Conservation (phyloP, 2,888 invertebrate species). For the Acanthosepion esculentum region DNA sequence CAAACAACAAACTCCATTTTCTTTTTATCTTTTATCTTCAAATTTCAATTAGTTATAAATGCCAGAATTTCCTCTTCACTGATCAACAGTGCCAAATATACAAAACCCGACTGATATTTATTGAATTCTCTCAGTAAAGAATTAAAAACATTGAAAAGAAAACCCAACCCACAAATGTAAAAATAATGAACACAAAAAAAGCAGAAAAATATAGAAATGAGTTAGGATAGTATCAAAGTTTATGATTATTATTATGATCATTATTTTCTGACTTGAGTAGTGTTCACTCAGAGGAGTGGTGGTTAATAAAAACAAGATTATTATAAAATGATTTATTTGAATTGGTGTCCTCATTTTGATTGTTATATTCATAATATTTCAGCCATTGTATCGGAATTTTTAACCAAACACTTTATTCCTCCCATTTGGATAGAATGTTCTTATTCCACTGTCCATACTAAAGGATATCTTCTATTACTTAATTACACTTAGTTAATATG, state of each 20-base stretch:
- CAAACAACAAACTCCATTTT: background rate
- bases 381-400: too few relatives aligned
- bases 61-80: background rate
- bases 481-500: too few relatives aligned
- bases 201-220: background rate
- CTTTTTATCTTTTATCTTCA: background rate
- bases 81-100: background rate
- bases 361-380: too few relatives aligned
- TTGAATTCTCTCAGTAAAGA: background rate
- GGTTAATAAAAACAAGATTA: too few relatives aligned
- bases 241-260: background rate
- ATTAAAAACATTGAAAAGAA: background rate
- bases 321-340: too few relatives aligned
- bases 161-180: background rate
- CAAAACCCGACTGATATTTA: background rate
- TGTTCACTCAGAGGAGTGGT: too few relatives aligned
- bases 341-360: too few relatives aligned
- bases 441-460: too few relatives aligned
- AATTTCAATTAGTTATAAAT: slow-evolving; percentile 12
- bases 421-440: too few relatives aligned
- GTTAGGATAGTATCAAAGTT: background rate
- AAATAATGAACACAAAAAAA: background rate
- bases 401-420: too few relatives aligned
- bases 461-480: too few relatives aligned
- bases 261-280: too few relatives aligned